Evolutionary conservation across 2,113 vertebrate species (phyloP), one percentile per base, ranked within the genome.

Genomic region (Myotis davidii): DNA sequence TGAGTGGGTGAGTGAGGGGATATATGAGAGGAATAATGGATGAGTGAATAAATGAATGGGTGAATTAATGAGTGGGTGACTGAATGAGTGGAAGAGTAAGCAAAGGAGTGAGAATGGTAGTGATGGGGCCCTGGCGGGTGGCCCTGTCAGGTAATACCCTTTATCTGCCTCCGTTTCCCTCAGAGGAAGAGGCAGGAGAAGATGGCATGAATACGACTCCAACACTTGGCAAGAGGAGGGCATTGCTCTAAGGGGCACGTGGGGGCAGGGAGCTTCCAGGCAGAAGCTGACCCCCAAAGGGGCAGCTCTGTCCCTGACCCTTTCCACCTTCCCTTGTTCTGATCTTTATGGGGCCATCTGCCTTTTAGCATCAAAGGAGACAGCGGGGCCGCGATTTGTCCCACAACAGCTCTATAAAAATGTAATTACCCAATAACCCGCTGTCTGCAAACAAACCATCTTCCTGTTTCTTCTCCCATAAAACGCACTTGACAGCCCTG

Each of bases 401-500:
- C 98, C 94, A 97, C 98, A 97, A 98, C 98, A 98, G 98, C 97
- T 98, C 98, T 98, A 98, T 99, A 99, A 99, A 99, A 98, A 94
- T 97, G 98, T 98, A 98, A 98, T 98, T 98, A 98, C 98, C 97
- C 98, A 98, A 98, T 98, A 98, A 98, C 98, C 97, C 73, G 95
- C 98, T 98, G 98, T 98, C 98, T 98, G 98, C 97, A 97, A 97
- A 97, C 97, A 98, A 98, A 97, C 97, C 97, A 98, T 98, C 98
- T 98, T 98, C 98, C 98, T 98, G 98, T 98, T 98, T 98, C 98
- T 98, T 98, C 98, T 97, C 98, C 98, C 98, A 98, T 98, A 98
- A 98, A 99, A 97, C 93, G 98, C 98, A 95, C 97, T 98, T 98
- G 98, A 98, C 98, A 98, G 97, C 97, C 92, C 97, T 98, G 97